These are phyloP conservation scores for Amblyopsis hoosieri DNA, from an alignment of 2,797 vertebrate genomes.

Conservation along the genomic window DNA sequence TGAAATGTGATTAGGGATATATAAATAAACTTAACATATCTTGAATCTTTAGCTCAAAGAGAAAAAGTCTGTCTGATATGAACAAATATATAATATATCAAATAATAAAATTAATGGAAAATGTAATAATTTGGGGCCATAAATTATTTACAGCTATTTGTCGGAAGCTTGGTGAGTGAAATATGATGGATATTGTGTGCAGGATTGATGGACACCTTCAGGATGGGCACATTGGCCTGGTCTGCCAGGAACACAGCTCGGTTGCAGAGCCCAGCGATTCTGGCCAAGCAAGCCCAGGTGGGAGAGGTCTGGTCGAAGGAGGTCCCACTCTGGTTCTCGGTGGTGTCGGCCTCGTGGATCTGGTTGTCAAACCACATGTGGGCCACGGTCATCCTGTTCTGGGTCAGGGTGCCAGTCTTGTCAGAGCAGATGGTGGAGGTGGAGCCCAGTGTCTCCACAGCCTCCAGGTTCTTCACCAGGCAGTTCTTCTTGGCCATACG, in stretches of 20 bases:
- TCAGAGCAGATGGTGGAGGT: slow-evolving; percentile 93
- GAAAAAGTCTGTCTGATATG: too few species aligned
- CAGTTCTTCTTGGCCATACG: slow-evolving; percentile 98
- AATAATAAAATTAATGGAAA: too few species aligned
- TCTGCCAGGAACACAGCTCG: slow-evolving; percentile 94
- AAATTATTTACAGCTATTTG: too few species aligned
- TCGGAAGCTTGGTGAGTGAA: too few species aligned
- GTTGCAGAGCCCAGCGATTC: slow-evolving; percentile 93
- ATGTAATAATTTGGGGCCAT: too few species aligned
- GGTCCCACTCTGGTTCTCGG: slow-evolving; percentile 91
- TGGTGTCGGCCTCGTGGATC: slow-evolving; percentile 92
- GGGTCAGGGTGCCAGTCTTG: slow-evolving; percentile 90
- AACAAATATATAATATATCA: too few species aligned
- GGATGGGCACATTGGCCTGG: slow-evolving; percentile 87
- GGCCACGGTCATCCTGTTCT: slow-evolving; percentile 93
- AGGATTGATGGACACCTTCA: slow-evolving; percentile 80
- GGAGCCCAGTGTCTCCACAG: slow-evolving; percentile 93
- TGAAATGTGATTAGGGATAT: too few species aligned
- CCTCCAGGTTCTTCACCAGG: slow-evolving; percentile 94
- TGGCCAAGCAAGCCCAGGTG: slow-evolving; percentile 87
- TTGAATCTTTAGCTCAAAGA: too few species aligned
- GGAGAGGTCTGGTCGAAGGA: slow-evolving; percentile 91
- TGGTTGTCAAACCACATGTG: slow-evolving; percentile 97
- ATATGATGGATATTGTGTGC: too few species aligned
- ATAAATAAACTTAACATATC: too few species aligned